Conservation (phyloP, 2,888 invertebrate species). For the Tetramorium bicarinatum region DNA sequence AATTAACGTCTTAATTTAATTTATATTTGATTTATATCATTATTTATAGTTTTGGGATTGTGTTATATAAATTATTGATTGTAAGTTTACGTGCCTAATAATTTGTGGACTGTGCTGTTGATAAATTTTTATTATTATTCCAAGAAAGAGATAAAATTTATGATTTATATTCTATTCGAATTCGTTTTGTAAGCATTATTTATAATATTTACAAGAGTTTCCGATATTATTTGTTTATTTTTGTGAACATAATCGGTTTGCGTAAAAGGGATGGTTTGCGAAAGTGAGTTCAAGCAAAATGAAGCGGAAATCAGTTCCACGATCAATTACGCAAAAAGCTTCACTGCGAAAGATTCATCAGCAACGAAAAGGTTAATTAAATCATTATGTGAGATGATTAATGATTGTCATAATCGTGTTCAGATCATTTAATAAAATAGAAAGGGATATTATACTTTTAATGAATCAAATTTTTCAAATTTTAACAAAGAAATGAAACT, state of each 20-base stretch:
- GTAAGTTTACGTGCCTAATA: background rate
- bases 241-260: background rate
- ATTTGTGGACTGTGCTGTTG: background rate
- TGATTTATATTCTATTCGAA: background rate
- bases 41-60: background rate
- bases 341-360: background rate
- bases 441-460: background rate
- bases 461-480: background rate
- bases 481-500: background rate
- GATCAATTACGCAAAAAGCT: conserved; percentile 9
- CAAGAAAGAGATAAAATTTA: background rate
- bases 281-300: conserved; percentile 2
- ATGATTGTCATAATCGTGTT: conserved; percentile 12
- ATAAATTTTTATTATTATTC: background rate
- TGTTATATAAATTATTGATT: background rate
- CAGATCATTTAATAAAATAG: conserved; percentile 7
- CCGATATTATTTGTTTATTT: background rate
- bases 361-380: background rate
- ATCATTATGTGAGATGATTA: conserved; percentile 11
- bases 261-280: background rate
- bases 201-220: background rate
- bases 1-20: conserved; percentile 6
- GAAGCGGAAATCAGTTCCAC: background rate
- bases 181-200: background rate
- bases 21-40: background rate